phyloP scores from a whole-genome alignment of 2,797 vertebrate genomes.

The Heliangelus exortis region DNA sequence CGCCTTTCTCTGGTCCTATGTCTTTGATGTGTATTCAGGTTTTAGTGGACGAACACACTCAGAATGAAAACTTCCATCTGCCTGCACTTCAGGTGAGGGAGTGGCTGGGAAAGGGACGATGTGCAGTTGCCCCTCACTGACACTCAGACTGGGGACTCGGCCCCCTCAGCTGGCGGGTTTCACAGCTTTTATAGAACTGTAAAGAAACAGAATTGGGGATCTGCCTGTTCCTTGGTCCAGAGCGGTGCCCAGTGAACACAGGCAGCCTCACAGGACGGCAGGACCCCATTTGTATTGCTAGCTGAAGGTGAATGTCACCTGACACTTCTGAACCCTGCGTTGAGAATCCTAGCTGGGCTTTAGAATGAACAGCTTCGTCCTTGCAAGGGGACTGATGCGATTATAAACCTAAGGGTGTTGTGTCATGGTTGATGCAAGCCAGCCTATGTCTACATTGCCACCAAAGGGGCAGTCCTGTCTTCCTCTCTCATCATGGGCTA shows the following conservation, averaged over 20 bases:
- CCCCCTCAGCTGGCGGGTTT: background rate
- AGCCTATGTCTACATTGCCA: background rate
- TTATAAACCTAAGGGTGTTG: background rate
- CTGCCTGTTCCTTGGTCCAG: background rate
- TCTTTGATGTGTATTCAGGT: accelerated
- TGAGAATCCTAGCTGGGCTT: too few species aligned
- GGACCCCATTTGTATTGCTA: background rate
- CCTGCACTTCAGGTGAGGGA: background rate
- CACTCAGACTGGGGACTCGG: background rate
- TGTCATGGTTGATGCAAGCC: background rate
- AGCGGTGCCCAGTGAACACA: background rate
- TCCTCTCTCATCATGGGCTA: background rate
- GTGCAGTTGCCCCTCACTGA: accelerated
- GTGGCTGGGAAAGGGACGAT: background rate
- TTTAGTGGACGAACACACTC: background rate
- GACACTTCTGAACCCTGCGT: accelerated
- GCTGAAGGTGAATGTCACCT: background rate
- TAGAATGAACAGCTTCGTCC: background rate
- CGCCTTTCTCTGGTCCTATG: accelerated
- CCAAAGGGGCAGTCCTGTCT: conserved; percentile 5
- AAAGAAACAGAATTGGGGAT: background rate
- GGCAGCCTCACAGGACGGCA: background rate
- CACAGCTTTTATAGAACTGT: accelerated
- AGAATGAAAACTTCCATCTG: background rate
- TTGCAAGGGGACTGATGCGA: background rate